These are phyloP conservation scores for Stigmatopora argus DNA, from an alignment of 2,113 vertebrate species.

Conservation along the genomic window DNA sequence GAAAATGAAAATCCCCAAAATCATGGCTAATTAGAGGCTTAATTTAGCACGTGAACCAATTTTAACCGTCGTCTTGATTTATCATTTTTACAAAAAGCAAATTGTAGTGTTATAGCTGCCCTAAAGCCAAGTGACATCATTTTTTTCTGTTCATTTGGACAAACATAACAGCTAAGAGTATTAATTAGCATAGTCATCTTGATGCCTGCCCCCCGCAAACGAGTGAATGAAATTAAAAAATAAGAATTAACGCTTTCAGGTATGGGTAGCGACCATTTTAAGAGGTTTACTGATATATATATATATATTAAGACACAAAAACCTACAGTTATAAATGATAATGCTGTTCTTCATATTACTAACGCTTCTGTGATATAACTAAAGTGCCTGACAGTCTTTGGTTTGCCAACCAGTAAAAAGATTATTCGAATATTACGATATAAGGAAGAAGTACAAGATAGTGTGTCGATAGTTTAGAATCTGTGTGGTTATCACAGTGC, in stretches of 20 bases:
- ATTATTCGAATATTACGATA: neutral
- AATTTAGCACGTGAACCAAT: neutral
- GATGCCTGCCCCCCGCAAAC: too few species aligned
- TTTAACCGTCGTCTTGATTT: neutral
- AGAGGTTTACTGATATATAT: constrained; percentile 8
- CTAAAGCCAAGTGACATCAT: neutral
- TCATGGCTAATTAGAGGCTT: neutral
- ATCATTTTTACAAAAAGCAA: neutral
- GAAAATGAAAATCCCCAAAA: neutral
- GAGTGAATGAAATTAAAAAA: neutral
- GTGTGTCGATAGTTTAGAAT: constrained; percentile 25
- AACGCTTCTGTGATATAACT: constrained; percentile 18
- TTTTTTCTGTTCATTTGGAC: neutral
- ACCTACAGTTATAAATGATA: constrained; percentile 5
- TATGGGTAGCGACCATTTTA: neutral
- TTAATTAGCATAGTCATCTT: neutral
- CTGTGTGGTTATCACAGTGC: constrained; percentile 16
- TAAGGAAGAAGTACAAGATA: constrained; percentile 23
- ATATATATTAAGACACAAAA: constrained; percentile 11
- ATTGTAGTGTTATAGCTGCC: constrained; percentile 3
- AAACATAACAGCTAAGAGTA: neutral
- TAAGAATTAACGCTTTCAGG: neutral
- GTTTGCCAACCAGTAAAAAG: constrained; percentile 47
- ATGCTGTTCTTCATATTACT: constrained; percentile 2
- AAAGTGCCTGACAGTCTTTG: constrained; percentile 62